A percentile compares a stretch with the other conserved stretches of the same genome.
phyloP scores from a whole-genome alignment of 2,797 vertebrate genomes.

The Enteromius fasciolatus region DNA sequence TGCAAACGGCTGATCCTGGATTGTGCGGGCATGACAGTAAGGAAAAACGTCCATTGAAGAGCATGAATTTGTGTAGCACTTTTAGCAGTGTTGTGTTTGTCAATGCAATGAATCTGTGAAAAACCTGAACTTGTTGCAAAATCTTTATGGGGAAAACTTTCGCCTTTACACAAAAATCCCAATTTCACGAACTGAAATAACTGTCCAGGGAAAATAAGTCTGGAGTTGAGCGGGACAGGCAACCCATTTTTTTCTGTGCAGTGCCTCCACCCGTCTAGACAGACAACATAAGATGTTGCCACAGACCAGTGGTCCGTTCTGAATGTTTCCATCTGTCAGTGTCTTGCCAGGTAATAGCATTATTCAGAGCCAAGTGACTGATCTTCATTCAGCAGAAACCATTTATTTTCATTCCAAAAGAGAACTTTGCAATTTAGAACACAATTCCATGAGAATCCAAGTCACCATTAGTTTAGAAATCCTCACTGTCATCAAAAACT shows the following conservation, averaged over 20 bases:
- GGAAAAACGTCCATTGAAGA: neutral
- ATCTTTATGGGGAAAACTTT: neutral
- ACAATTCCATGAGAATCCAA: conserved; percentile 3
- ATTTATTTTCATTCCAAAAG: neutral
- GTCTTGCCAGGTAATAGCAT: neutral
- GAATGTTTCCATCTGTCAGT: conserved; percentile 4
- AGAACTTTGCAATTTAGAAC: neutral
- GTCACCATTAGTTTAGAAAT: neutral
- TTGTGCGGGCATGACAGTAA: too few species aligned
- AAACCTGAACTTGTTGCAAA: neutral
- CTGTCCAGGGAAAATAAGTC: neutral
- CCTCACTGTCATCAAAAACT: neutral
- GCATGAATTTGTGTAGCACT: neutral
- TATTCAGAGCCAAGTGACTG: conserved; percentile 1
- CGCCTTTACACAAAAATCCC: neutral
- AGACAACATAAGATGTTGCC: conserved; percentile 7
- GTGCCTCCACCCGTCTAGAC: conserved; percentile 5
- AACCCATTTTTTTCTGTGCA: conserved; percentile 4
- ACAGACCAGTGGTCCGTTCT: neutral
- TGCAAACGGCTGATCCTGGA: too few species aligned
- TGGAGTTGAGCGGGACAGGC: neutral
- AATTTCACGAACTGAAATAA: neutral
- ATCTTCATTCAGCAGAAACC: neutral
- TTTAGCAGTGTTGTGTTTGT: neutral
- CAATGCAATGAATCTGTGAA: neutral